These are phyloP conservation scores for Acrocephalus arundinaceus DNA, from an alignment of 2,113 vertebrate genomes.

Conservation along the genomic window DNA sequence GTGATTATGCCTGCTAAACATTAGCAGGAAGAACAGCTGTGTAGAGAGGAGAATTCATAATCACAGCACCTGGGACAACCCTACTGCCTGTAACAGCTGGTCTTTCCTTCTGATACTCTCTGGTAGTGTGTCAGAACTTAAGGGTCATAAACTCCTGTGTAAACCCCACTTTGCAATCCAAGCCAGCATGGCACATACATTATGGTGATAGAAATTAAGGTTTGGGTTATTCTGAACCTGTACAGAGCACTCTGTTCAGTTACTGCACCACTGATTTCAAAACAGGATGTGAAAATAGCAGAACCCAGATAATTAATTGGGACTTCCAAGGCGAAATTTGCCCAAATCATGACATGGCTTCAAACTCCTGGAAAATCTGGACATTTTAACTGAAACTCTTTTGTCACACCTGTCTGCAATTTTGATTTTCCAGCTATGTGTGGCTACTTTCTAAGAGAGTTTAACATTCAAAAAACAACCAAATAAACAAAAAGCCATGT, in stretches of 20 bases:
- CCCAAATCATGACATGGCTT: neutral
- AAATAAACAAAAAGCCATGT: neutral
- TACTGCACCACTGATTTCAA: neutral
- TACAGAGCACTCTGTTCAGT: neutral
- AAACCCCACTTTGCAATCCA: neutral
- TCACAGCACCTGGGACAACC: neutral
- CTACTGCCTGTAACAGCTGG: neutral
- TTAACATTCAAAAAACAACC: neutral
- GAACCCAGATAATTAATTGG: neutral
- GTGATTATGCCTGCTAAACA: neutral
- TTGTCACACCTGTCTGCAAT: neutral
- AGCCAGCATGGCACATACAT: neutral
- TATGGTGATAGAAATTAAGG: neutral
- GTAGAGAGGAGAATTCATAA: neutral
- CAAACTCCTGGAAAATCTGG: neutral
- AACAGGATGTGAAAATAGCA: neutral
- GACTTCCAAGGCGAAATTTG: neutral
- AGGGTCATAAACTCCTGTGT: neutral
- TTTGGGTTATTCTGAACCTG: neutral
- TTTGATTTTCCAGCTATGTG: neutral
- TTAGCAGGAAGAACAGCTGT: neutral
- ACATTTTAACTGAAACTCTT: neutral
- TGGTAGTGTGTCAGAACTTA: neutral
- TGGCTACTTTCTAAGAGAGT: neutral
- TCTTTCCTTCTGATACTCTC: neutral